phyloP scores from a whole-genome alignment of 2,888 invertebrate genomes.

The Norana najaformis region DNA sequence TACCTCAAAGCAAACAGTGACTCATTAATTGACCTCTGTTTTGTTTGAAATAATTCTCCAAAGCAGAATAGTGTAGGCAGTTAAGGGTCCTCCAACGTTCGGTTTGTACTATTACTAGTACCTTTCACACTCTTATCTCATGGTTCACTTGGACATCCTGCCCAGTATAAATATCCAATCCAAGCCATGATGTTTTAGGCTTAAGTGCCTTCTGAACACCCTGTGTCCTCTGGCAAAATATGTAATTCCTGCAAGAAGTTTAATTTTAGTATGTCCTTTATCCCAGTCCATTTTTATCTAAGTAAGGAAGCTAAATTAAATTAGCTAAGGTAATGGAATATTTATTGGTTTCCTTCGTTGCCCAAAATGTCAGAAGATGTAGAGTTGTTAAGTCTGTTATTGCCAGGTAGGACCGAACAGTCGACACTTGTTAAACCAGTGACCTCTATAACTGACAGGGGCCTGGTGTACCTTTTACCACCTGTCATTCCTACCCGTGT shows the following conservation, averaged over 20 bases:
- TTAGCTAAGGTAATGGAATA: background rate
- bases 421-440: background rate
- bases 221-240: background rate
- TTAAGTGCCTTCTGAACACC: background rate
- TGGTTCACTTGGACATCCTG: background rate
- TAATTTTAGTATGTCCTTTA: background rate
- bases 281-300: background rate
- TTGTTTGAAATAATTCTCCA: background rate
- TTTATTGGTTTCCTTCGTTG: background rate
- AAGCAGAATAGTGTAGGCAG: background rate
- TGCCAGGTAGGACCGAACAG: background rate
- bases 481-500: background rate
- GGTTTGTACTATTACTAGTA: background rate
- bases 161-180: background rate
- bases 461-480: background rate
- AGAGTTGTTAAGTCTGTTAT: background rate
- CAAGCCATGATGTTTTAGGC: background rate
- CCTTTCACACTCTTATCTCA: background rate
- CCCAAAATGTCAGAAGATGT: background rate
- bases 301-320: background rate
- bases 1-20: conserved; percentile 13
- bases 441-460: background rate
- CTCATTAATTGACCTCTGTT: background rate
- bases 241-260: background rate
- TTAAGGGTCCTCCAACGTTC: background rate